Base-by-base conservation (phyloP, 1,140 invertebrate species). In the Sarcophaga bullata region DNA sequence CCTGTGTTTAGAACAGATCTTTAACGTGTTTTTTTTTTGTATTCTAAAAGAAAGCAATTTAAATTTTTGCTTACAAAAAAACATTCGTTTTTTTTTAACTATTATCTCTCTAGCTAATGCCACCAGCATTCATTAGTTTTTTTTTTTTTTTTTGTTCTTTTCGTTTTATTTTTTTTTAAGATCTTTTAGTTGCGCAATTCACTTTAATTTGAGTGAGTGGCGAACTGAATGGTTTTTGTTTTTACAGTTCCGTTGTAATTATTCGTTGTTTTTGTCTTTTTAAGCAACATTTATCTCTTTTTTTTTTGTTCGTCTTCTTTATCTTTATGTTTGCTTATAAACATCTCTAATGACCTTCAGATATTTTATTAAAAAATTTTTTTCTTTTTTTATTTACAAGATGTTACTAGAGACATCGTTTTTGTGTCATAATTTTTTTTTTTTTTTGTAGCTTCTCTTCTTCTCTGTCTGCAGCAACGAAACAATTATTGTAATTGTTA, bases 341-440 rank as follows among this genome's bases (percentile, higher is more conserved):
- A 68, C 62, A 68, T 19, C 17, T 19, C 17, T 19, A n/a, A 68
- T 68, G 62, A 68, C 62, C 62, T 68, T 68, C 62, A 68, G 10
- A 68, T 68, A 68, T 19, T 68, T 68, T 68, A 68, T 68, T 68
- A 68, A 19, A n/a, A n/a, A n/a, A n/a, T n/a, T n/a, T n/a, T n/a
- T n/a, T n/a, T 19, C 4, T 68, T 68, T 68, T 62, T 68, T 13
- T 58, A 58, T 58, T 68, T 68, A 68, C 62, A 68, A 68, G 62
- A 68, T 58, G 25, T 37, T 37, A 37, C 25, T 37, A 4, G 25
- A 37, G 25, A 37, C 25, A 4, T 37, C 25, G 25, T 37, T 37
- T 37, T 37, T 37, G 25, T 37, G 25, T 37, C 25, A 37, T 37
- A 37, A 37, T 37, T 37, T 37, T 37, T 37, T 1, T 37, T 1